Evolutionary conservation across 2,888 invertebrate species (phyloP).

Genomic region (Cheilosia vernalis): DNA sequence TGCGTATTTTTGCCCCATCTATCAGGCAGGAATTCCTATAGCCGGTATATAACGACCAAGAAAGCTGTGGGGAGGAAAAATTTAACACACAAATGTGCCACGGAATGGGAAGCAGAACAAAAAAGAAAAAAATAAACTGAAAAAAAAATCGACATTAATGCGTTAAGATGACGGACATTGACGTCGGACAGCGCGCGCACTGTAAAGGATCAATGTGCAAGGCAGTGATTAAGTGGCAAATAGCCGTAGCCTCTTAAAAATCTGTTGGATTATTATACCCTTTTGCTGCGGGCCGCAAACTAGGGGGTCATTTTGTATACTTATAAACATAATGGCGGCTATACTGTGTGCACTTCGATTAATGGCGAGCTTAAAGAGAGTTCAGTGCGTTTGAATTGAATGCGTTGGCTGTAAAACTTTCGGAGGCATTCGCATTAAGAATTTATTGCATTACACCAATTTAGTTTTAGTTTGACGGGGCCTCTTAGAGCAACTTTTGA

Average conservation of each 20-base stretch:
- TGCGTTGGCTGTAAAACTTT: not conserved
- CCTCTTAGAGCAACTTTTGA: not conserved
- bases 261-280: slow-evolving; percentile 51
- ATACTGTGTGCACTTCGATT: not conserved
- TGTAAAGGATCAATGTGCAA: slow-evolving; percentile 43
- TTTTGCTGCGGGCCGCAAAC: slow-evolving; percentile 8
- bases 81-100: slow-evolving; percentile 3
- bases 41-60: not conserved
- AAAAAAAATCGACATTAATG: slow-evolving; percentile 43
- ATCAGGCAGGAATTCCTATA: not conserved
- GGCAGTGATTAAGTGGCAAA: slow-evolving; percentile 45
- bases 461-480: not conserved
- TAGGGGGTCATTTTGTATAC: slow-evolving; percentile 35
- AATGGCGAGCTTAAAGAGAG: slow-evolving; percentile 5
- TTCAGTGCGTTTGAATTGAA: not conserved
- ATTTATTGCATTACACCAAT: not conserved
- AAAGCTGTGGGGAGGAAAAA: slow-evolving; percentile 16
- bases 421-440: not conserved
- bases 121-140: not conserved
- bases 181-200: slow-evolving; percentile 37
- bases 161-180: slow-evolving; percentile 61
- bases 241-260: slow-evolving; percentile 43
- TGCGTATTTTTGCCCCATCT: slow-evolving; percentile 22
- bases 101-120: slow-evolving; percentile 5
- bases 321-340: slow-evolving; percentile 1